A percentile compares a stretch with the other conserved stretches of the same genome.
Evolutionary conservation across 2,113 vertebrate genomes (phyloP).

Genomic region (Anser cygnoides): DNA sequence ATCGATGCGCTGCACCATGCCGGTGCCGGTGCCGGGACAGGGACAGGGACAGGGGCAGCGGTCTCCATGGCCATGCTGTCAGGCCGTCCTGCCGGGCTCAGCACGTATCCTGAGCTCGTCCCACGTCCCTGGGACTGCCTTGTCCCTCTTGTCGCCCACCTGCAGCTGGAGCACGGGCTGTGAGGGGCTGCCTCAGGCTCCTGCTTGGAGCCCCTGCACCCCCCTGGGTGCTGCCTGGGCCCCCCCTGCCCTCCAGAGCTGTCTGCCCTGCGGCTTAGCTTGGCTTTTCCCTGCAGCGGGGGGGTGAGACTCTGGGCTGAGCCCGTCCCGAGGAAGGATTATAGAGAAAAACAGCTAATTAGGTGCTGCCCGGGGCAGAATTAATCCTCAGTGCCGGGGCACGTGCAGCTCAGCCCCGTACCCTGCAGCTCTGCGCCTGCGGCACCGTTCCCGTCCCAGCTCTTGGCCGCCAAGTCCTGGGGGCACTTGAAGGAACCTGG

Average conservation of each 20-base stretch:
- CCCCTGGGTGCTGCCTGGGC: background rate
- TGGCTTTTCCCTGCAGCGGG: background rate
- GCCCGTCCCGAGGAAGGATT: background rate
- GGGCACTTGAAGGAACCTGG: background rate
- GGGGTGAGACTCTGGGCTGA: no score
- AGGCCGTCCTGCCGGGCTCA: background rate
- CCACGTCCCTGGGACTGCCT: background rate
- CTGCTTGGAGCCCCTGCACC: background rate
- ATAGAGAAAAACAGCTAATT: background rate
- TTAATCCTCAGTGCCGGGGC: background rate
- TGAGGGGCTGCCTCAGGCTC: background rate
- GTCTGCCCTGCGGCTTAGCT: no score
- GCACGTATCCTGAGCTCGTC: background rate
- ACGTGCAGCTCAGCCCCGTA: background rate
- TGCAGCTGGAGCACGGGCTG: background rate
- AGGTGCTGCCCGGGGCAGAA: background rate
- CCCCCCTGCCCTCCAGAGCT: background rate
- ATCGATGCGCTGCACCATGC: background rate
- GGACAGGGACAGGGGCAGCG: no score
- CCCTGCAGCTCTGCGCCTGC: background rate
- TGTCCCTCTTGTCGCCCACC: background rate
- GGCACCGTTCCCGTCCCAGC: background rate
- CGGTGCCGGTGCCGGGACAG: no score
- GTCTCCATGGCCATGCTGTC: background rate
- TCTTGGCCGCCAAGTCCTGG: accelerated